Percentiles rank a stretch among this genome's conserved stretches.
phyloP scores from a whole-genome alignment of 2,888 invertebrate species.

The Monoplex corrugatus region DNA sequence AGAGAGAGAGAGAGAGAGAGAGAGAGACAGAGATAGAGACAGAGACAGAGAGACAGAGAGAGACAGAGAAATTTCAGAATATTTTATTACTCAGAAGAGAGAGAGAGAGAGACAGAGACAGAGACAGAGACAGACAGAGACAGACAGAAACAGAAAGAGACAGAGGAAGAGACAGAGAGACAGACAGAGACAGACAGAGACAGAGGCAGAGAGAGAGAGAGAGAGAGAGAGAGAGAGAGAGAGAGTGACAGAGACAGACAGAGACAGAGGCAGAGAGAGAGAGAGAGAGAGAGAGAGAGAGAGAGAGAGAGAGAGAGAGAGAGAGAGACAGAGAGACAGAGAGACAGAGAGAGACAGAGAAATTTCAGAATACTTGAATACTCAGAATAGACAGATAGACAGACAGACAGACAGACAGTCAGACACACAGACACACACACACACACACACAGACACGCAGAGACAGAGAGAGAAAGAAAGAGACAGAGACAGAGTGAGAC shows the following conservation, averaged over 20 bases:
- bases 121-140: no score
- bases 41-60: no score
- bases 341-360: conserved; percentile 4
- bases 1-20: neutral
- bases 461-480: neutral
- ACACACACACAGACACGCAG: neutral
- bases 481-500: no score
- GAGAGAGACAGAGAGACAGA: conserved; percentile 51
- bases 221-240: neutral
- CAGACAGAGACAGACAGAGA: conserved; percentile 32
- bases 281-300: conserved; percentile 29
- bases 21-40: neutral
- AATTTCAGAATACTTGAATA: no score
- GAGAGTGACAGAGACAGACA: no score
- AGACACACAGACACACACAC: neutral
- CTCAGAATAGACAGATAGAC: no score
- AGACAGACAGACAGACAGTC: neutral
- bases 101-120: no score
- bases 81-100: no score
- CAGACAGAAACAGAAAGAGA: no score
- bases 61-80: no score
- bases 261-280: neutral
- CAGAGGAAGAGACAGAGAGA: neutral
- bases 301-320: conserved; percentile 52
- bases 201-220: conserved; percentile 39